These are phyloP conservation scores for Ennomos fuscantarius DNA, from an alignment of 2,888 invertebrate genomes.

Conservation along the genomic window DNA sequence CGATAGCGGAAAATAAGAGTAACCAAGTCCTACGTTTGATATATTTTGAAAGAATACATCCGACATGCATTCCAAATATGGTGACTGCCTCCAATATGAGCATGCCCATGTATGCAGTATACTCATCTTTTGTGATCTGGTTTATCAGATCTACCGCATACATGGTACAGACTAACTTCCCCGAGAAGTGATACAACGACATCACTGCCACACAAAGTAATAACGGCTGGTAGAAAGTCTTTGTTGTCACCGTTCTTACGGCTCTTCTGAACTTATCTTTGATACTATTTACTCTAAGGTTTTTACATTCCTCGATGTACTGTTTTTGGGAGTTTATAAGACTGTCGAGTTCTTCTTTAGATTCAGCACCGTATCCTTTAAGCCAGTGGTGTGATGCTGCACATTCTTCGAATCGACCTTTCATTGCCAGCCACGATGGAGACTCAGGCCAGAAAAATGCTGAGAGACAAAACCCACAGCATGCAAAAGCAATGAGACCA, in stretches of 20 bases:
- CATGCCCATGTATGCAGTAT: constrained; percentile 51
- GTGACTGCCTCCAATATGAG: constrained; percentile 54
- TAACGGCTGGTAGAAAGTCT: constrained; percentile 44
- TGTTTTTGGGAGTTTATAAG: constrained; percentile 43
- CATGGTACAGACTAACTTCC: constrained; percentile 52
- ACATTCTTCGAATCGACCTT: constrained; percentile 45
- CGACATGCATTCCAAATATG: constrained; percentile 48
- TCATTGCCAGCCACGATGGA: constrained; percentile 55
- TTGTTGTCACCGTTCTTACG: constrained; percentile 12
- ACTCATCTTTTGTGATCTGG: constrained; percentile 44
- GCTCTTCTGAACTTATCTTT: neutral
- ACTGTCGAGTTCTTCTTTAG: constrained; percentile 48
- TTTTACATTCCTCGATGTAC: neutral
- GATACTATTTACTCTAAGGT: neutral
- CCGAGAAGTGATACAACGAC: constrained; percentile 43
- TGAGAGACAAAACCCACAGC: constrained; percentile 43
- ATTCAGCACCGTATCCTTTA: constrained; percentile 45
- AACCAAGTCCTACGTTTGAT: constrained; percentile 32
- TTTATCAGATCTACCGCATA: constrained; percentile 53
- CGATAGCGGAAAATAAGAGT: constrained; percentile 11
- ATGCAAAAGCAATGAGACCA: constrained; percentile 41
- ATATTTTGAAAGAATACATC: constrained; percentile 43
- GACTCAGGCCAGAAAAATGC: constrained; percentile 52
- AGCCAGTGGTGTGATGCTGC: constrained; percentile 48
- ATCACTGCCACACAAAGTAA: neutral